Base-by-base conservation (phyloP, 2,113 vertebrate genomes). In the Nestor notabilis region DNA sequence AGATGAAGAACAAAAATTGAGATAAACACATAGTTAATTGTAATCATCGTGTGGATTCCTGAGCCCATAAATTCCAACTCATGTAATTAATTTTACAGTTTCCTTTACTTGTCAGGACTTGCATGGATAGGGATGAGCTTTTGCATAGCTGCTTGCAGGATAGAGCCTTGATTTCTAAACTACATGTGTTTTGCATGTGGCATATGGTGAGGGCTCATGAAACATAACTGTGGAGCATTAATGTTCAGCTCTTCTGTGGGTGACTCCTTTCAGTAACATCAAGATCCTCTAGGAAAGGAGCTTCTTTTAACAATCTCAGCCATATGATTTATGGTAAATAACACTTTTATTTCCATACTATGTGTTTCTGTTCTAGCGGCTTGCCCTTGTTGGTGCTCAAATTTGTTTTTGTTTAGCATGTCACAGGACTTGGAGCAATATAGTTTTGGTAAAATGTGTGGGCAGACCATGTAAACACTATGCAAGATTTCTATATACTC, bases 251-350 rank as follows among this genome's bases (percentile, higher is more conserved):
- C 50, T 93, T 72, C 94, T 92, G 72, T 21, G 3, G 76, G 83
- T n/a, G 60, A 68, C 44, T 92, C 25, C 68, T 58, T 69, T 90
- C 83, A 83, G 69, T 64, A 65, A 61, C 89, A 50, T 66, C 44
- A 56, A 52, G 88, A 92, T 89, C 53, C 86, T 64, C n/a, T 76
- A 60, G 81, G 68, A 86, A 93, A 55, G 84, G 37, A 63, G 58
- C 24, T 71, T 29, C 33, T 84, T 81, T 77, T 68, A 66, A 55
- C 75, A 61, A 70, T 52, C 47, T 83, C 65, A 72, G 50, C 64
- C 71, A 33, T 86, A 55, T 78, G 75, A 94, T 92, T 92, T 90
- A 89, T 79, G 83, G 70, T 84, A 94, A 95, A 82, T 89, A 90
- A 86, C 66, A 63, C 80, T 92, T 76, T 47, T 47, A n/a, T 84